Conservation (phyloP, 2,113 vertebrate species). For the Nibea albiflora region DNA sequence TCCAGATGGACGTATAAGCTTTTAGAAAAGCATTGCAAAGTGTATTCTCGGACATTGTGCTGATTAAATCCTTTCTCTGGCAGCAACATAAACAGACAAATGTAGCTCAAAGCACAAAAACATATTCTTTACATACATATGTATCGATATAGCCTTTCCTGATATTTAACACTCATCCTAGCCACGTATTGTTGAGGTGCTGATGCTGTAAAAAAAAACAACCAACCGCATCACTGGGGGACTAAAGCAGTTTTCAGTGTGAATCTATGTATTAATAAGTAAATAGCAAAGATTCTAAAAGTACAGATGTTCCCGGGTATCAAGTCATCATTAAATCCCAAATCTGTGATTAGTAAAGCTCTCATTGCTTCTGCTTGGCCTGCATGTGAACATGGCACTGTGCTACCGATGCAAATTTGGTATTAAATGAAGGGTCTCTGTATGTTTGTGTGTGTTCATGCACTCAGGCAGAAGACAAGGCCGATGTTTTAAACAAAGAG, state of each 20-base stretch:
- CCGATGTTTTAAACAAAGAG: slow-evolving; percentile 97
- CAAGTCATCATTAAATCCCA: neutral
- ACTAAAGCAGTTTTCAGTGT: neutral
- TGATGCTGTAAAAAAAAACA: neutral
- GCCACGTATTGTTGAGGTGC: neutral
- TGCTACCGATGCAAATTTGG: neutral
- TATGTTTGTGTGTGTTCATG: neutral
- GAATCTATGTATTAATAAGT: neutral
- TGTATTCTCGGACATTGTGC: neutral
- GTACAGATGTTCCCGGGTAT: neutral
- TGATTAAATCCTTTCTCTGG: neutral
- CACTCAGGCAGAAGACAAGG: slow-evolving; percentile 95
- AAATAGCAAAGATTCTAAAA: neutral
- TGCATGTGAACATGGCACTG: neutral
- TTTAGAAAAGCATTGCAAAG: neutral
- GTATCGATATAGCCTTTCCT: neutral
- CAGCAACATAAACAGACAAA: neutral
- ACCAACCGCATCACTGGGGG: too few relatives aligned
- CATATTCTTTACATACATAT: too few relatives aligned
- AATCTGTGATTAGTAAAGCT: neutral
- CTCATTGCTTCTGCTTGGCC: neutral
- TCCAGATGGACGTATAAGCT: neutral
- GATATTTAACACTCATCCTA: neutral
- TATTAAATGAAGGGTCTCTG: neutral
- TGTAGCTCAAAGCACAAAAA: neutral